phyloP scores from a whole-genome alignment of 2,797 vertebrate genomes.

The Prionace glauca region DNA sequence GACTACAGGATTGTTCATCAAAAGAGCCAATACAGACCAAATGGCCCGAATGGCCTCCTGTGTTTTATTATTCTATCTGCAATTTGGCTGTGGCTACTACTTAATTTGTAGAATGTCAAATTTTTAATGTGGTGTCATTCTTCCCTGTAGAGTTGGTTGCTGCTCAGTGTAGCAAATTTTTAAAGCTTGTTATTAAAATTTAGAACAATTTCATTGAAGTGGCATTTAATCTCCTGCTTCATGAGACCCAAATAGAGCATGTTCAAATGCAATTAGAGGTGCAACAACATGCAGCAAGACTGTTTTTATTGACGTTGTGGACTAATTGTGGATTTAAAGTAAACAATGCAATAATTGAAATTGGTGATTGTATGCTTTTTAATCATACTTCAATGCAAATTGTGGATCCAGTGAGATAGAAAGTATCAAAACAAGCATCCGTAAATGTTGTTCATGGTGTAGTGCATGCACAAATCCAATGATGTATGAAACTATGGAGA shows the following conservation, averaged over 20 bases:
- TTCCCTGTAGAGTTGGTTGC: neutral
- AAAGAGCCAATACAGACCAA: neutral
- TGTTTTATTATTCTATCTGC: neutral
- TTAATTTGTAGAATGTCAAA: slow-evolving; percentile 5
- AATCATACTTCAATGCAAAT: neutral
- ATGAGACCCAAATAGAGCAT: neutral
- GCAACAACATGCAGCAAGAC: neutral
- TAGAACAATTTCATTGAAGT: neutral
- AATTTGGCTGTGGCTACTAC: neutral
- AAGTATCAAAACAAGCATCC: neutral
- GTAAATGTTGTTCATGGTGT: neutral
- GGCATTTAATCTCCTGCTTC: neutral
- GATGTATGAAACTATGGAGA: no score
- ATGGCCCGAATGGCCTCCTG: no score
- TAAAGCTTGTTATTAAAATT: neutral
- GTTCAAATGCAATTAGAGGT: neutral
- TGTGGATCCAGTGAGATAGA: neutral
- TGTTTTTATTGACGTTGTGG: neutral
- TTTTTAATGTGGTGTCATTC: neutral
- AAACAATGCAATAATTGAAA: neutral
- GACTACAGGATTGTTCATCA: neutral
- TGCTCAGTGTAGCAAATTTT: neutral
- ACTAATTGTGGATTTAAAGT: no score
- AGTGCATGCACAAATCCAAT: neutral
- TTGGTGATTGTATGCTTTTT: neutral